phyloP scores from a whole-genome alignment of 2,888 invertebrate genomes.

The Omphaloscelis lunosa region DNA sequence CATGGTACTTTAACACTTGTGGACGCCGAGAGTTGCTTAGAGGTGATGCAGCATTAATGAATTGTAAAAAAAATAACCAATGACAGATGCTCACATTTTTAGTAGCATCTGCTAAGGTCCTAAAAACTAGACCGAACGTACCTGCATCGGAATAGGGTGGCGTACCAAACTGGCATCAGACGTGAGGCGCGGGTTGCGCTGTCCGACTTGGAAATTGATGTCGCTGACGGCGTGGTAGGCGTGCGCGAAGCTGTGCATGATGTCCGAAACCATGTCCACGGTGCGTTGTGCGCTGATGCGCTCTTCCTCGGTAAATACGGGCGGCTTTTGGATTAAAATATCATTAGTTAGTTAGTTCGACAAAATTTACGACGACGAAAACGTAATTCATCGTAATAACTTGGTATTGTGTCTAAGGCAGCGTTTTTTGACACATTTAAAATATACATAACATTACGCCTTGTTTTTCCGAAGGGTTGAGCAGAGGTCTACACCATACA shows the following conservation, averaged over 20 bases:
- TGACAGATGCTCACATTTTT: not conserved
- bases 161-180: slow-evolving; percentile 72
- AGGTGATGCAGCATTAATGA: not conserved
- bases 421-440: not conserved
- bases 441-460: not conserved
- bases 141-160: slow-evolving; percentile 79
- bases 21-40: not conserved
- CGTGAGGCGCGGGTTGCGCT: slow-evolving; percentile 74
- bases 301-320: slow-evolving; percentile 77
- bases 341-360: not conserved
- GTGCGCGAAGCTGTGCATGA: slow-evolving; percentile 96
- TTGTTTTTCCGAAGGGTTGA: not conserved
- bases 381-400: not conserved
- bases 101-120: not conserved
- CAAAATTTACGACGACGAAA: not conserved
- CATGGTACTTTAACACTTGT: not conserved
- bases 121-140: slow-evolving; percentile 50
- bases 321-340: slow-evolving; percentile 58
- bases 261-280: slow-evolving; percentile 94
- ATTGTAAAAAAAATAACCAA: not conserved
- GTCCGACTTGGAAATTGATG: slow-evolving; percentile 89
- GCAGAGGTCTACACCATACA: not conserved
- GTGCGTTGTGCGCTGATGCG: slow-evolving; percentile 91
- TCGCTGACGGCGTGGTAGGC: slow-evolving; percentile 97
- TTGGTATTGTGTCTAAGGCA: not conserved